Evolutionary conservation across 2,888 invertebrate species (phyloP).

Genomic region (Hydropsyche betteni): DNA sequence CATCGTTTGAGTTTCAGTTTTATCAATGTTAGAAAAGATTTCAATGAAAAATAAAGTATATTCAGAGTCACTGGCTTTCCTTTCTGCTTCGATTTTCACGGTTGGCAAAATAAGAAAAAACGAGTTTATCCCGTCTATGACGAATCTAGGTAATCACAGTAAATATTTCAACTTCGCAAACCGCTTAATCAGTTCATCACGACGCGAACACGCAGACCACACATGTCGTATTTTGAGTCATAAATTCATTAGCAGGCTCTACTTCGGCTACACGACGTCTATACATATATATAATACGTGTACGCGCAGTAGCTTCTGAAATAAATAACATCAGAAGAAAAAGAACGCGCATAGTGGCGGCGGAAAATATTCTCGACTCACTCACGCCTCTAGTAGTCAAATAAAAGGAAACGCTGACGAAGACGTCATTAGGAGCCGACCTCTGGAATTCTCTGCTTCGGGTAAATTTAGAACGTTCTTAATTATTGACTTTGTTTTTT

Average conservation of each 20-base stretch:
- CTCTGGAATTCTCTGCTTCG: constrained; percentile 5
- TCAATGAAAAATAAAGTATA: too few species aligned
- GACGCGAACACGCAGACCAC: constrained; percentile 41
- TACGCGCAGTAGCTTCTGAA: constrained; percentile 9
- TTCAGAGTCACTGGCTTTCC: too few species aligned
- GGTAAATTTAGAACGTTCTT: constrained; percentile 6
- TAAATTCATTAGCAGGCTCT: constrained; percentile 50
- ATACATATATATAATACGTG: background rate
- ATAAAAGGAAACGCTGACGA: constrained; percentile 38
- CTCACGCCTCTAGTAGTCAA: background rate
- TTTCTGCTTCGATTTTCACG: background rate
- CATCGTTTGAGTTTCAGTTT: too few species aligned
- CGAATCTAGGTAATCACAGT: constrained; percentile 27
- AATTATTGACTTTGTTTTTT: constrained; percentile 2
- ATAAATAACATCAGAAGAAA: constrained; percentile 26
- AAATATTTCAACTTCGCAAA: constrained; percentile 31
- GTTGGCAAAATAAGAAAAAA: constrained; percentile 4
- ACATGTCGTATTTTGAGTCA: constrained; percentile 44
- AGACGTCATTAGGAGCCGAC: constrained; percentile 37
- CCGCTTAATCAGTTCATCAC: constrained; percentile 34
- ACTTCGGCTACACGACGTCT: too few species aligned
- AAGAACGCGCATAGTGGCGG: background rate
- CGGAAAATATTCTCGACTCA: constrained; percentile 33
- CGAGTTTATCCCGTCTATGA: constrained; percentile 8
- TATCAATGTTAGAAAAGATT: too few species aligned